Evolutionary conservation across 2,888 invertebrate genomes (phyloP).

Genomic region (Carcina quercana): DNA sequence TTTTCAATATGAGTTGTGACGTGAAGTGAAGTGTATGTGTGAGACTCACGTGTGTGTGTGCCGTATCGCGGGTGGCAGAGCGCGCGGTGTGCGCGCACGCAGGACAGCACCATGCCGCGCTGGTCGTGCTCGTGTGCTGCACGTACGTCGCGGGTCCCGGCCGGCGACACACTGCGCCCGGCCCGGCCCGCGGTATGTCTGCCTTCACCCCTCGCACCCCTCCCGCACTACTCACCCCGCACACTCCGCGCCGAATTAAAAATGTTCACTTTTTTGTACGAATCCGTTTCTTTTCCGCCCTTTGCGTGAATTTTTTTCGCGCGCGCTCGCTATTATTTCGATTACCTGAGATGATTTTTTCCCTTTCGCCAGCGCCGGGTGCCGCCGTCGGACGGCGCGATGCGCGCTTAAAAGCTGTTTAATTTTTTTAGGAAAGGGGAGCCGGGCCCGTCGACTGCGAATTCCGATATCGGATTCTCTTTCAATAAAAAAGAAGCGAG

Average conservation of each 20-base stretch:
- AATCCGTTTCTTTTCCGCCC: slow-evolving; percentile 74
- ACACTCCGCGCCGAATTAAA: slow-evolving; percentile 57
- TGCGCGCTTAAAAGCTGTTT: slow-evolving; percentile 72
- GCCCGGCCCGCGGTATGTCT: slow-evolving; percentile 9
- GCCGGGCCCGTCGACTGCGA: slow-evolving; percentile 65
- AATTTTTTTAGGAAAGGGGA: slow-evolving; percentile 67
- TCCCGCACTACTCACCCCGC: slow-evolving; percentile 21
- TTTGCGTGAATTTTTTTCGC: slow-evolving; percentile 70
- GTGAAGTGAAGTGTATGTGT: too few species aligned
- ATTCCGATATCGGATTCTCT: slow-evolving; percentile 63
- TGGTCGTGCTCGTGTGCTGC: neutral
- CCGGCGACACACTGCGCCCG: slow-evolving; percentile 14
- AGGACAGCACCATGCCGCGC: slow-evolving; percentile 6
- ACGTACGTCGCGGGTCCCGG: slow-evolving; percentile 3
- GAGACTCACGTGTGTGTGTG: too few species aligned
- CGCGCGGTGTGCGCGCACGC: slow-evolving; percentile 8
- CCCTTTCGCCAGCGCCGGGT: too few species aligned
- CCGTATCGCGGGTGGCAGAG: slow-evolving; percentile 6
- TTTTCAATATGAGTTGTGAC: too few species aligned
- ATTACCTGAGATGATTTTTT: slow-evolving; percentile 70
- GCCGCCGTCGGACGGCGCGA: slow-evolving; percentile 50
- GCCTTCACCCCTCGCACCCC: slow-evolving; percentile 11
- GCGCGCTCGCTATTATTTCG: slow-evolving; percentile 65
- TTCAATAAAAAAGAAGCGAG: slow-evolving; percentile 33
- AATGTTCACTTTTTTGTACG: slow-evolving; percentile 60